These are phyloP conservation scores for Elachura formosa DNA, from an alignment of 2,113 vertebrate genomes.

Conservation along the genomic window DNA sequence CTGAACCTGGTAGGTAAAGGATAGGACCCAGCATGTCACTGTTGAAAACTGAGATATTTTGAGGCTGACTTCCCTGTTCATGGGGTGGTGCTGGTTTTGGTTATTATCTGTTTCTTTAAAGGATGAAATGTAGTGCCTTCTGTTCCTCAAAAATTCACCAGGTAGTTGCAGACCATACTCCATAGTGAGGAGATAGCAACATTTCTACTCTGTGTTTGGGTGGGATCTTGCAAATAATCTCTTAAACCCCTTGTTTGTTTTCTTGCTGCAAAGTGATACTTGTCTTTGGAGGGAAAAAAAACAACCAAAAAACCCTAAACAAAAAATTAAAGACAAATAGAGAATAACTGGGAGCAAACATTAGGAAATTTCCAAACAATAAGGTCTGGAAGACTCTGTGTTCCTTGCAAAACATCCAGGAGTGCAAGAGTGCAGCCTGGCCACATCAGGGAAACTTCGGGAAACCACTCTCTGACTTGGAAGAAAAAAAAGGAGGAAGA, in stretches of 20 bases:
- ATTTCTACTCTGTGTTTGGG: background rate
- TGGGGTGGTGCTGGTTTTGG: background rate
- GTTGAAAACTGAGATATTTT: background rate
- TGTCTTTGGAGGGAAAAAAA: conserved; percentile 14
- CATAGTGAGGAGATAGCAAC: background rate
- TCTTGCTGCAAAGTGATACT: conserved; percentile 14
- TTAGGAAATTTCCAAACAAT: conserved; percentile 14
- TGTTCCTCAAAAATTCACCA: background rate
- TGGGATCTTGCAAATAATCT: conserved; percentile 2
- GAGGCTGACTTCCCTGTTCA: background rate
- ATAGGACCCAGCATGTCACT: background rate
- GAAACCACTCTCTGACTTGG: background rate
- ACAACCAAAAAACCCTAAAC: background rate
- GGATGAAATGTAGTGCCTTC: background rate
- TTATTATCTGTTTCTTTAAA: background rate
- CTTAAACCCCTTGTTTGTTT: conserved; percentile 7
- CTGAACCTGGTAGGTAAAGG: background rate
- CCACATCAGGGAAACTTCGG: background rate
- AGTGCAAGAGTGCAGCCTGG: background rate
- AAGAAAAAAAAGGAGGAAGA: background rate
- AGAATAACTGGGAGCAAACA: background rate
- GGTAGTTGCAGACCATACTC: background rate
- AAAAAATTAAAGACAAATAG: conserved; percentile 9
- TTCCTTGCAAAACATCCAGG: background rate
- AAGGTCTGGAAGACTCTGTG: background rate